Evolutionary conservation across 2,113 vertebrate genomes (phyloP), one percentile per base, ranked within the genome.

Genomic region (Nycticryphes semicollaris): DNA sequence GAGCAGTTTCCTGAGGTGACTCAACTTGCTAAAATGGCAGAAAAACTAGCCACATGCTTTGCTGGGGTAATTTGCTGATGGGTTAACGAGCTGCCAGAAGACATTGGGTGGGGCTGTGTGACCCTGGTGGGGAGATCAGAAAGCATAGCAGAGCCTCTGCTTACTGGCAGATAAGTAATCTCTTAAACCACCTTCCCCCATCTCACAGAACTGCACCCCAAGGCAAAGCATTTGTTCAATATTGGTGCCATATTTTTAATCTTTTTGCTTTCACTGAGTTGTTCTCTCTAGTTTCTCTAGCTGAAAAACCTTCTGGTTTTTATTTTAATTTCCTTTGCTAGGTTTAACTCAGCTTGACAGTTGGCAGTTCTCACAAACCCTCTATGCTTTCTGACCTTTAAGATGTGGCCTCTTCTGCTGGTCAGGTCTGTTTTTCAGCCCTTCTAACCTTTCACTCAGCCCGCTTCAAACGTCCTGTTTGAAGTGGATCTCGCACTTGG

Each of bases 321-420:
- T 19, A 79, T 93, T 96, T 94, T 88, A 37, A 91, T 94, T 96
- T 96, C 67, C 59, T 90, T 73, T 62, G n/a, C 70, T 74, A 73
- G 28, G 18, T 83, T 91, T 86, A 93, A 63, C 70, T 53, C 70
- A 80, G 22, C 54, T 76, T 90, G 91, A 90, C 45, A 83, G 33
- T 3, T 95, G 74, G 70, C 3, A 1, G 45, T 57, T 89, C 90
- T 80, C 87, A 50, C 59, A 78, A 84, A 47, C 24, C 31, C 10
- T 64, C 77, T 89, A 6, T 45, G 25, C 41, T 93, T 95, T 87
- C 62, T 96, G 89, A 87, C 78, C 45, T 94, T 62, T 50, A 50
- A 88, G 82, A 85, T 41, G 31, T 53, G 39, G 35, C 35, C 69
- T 72, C 50, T 78, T 89, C 79, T 87, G 43, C 66, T 78, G 70